Conservation (phyloP, 2,888 invertebrate species). For the Yponomeuta evonymella region DNA sequence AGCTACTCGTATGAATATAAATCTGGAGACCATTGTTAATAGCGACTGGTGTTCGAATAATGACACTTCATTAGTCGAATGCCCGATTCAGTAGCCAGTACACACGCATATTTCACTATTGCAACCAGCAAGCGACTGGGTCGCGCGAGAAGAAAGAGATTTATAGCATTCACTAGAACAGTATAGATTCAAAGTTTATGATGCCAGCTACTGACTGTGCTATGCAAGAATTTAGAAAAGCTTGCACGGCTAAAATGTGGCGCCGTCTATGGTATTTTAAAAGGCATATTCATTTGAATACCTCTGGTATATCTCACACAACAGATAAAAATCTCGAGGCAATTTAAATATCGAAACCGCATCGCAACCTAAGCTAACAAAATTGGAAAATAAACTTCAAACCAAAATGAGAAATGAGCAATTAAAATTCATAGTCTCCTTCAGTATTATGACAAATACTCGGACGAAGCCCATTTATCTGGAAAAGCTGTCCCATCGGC, state of each 20-base stretch:
- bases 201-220: slow-evolving; percentile 3
- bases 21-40: slow-evolving; percentile 15
- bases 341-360: slow-evolving; percentile 54
- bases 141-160: background rate
- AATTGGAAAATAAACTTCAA: background rate
- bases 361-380: slow-evolving; percentile 28
- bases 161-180: background rate
- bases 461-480: slow-evolving; percentile 47
- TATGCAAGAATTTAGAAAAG: slow-evolving; percentile 1
- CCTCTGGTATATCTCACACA: slow-evolving; percentile 39
- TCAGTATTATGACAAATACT: slow-evolving; percentile 47
- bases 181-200: background rate
- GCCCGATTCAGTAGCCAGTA: slow-evolving; percentile 11
- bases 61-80: slow-evolving; percentile 13
- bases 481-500: slow-evolving; percentile 30
- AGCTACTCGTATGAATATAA: slow-evolving; percentile 4
- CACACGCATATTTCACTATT: background rate
- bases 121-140: background rate
- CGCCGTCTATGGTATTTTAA: slow-evolving; percentile 8
- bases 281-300: slow-evolving; percentile 9
- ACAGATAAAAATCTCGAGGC: slow-evolving; percentile 57
- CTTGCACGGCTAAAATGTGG: background rate
- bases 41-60: slow-evolving; percentile 3
- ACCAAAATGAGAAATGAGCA: slow-evolving; percentile 11
- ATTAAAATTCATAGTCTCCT: slow-evolving; percentile 15